These are phyloP conservation scores for Diabrotica virgifera DNA, from an alignment of 1,140 invertebrate genomes.

Conservation along the genomic window DNA sequence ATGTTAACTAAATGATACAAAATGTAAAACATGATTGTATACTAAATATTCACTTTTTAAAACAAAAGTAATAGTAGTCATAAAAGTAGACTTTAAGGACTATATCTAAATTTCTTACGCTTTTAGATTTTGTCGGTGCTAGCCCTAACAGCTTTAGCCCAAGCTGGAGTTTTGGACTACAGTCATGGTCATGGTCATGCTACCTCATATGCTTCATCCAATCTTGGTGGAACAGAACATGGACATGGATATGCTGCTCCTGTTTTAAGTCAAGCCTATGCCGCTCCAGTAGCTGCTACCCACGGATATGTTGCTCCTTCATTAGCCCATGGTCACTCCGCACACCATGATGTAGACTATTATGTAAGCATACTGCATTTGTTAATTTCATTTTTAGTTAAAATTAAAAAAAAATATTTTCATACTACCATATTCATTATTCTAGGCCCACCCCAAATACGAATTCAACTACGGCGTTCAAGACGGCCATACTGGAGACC, in stretches of 20 bases:
- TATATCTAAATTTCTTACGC: too few relatives aligned
- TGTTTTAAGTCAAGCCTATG: not conserved
- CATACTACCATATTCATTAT: not conserved
- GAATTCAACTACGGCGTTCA: conserved; percentile 17
- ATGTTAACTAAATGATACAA: too few relatives aligned
- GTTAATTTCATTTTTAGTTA: not conserved
- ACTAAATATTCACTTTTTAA: too few relatives aligned
- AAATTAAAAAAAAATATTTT: too few relatives aligned
- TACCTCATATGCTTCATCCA: not conserved
- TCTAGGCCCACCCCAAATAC: conserved; percentile 62
- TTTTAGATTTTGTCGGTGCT: not conserved
- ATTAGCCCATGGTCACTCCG: conserved; percentile 5
- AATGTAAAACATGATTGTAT: too few relatives aligned
- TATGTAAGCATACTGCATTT: conserved; percentile 33
- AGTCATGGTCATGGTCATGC: not conserved
- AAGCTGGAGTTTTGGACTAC: conserved; percentile 15
- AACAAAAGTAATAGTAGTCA: too few relatives aligned
- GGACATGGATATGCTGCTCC: conserved; percentile 5
- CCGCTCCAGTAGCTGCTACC: conserved; percentile 22
- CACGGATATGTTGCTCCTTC: not conserved
- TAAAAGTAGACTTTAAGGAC: too few relatives aligned
- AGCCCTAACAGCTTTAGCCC: not conserved
- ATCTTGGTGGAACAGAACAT: not conserved
- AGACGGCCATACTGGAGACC: conserved; percentile 12
- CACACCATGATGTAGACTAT: conserved; percentile 23